Conservation (phyloP, 2,113 vertebrate species). For the Centropristis striata region DNA sequence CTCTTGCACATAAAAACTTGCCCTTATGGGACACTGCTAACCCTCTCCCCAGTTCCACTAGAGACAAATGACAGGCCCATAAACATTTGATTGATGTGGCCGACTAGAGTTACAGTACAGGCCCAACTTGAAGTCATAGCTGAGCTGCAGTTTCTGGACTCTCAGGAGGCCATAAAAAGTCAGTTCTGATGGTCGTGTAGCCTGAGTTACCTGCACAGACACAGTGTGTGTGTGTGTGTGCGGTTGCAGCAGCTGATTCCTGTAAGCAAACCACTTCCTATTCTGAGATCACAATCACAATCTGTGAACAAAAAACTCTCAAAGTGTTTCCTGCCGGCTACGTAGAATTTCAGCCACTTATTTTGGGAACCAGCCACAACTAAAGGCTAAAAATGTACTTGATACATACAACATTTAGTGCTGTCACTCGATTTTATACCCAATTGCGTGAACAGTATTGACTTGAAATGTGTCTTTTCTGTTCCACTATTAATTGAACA, state of each 20-base stretch:
- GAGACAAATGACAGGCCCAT: constrained; percentile 43
- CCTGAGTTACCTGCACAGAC: constrained; percentile 4
- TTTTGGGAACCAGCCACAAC: neutral
- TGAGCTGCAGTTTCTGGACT: constrained; percentile 26
- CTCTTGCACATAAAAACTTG: too few relatives aligned
- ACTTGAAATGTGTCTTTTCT: constrained; percentile 27
- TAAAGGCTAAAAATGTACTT: neutral
- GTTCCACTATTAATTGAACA: constrained; percentile 14
- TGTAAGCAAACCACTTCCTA: constrained; percentile 1
- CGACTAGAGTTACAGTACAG: constrained; percentile 47
- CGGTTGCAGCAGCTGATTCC: constrained; percentile 3
- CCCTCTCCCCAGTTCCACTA: neutral
- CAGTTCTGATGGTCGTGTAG: neutral
- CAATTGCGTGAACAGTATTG: constrained; percentile 9
- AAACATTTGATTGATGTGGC: constrained; percentile 48
- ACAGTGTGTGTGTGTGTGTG: neutral
- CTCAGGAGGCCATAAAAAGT: neutral
- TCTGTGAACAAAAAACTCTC: constrained; percentile 1
- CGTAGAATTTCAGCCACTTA: neutral
- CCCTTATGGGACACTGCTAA: neutral
- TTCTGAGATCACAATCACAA: neutral
- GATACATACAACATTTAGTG: constrained; percentile 12
- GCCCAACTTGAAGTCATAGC: constrained; percentile 12
- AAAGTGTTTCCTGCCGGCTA: neutral
- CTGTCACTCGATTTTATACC: neutral